Evolutionary conservation across 2,888 invertebrate genomes (phyloP), one percentile per base, ranked within the genome.

Genomic region (Nycteola revayana): DNA sequence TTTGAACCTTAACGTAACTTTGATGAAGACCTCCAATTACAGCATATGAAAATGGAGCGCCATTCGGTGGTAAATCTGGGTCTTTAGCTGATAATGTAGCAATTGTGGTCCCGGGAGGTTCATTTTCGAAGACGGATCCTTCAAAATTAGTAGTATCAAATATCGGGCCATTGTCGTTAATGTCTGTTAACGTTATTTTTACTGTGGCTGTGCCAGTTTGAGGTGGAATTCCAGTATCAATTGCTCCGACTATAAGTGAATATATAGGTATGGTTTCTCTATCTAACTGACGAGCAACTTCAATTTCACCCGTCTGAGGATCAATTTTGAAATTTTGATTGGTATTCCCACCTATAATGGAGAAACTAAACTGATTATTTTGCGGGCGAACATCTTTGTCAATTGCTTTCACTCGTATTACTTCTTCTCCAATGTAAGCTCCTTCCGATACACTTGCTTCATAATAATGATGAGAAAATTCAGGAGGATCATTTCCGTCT

Each of bases 401-500:
- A 0, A 95, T 88, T 0, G 98, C 98, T 68, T 94, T 92, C 0
- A 98, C 96, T 18, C 92, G 91, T 20, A 93, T 75, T 0, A 97
- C 92, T 67, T 92, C 91, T 6, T 94, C 93, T 0, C 96, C 97
- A 6, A 93, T 78, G 0, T 79, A 63, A 0, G 94, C 94, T 9
- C 94, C 95, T 87, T 98, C 98, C 0, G 94, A 93, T 10, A 98
- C 91, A 41, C 91, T 91, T 0, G 94, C 92, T 62, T 94, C 94
- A 71, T 98, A 98, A 9, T 91, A 71, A 28, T 90, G 90, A 60
- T 94, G 92, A n/a, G 94, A 78, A 72, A 98, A 98, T 72, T 96
- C 96, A 0, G 98, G 98, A 0, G 98, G 97, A 85, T 98, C 98
- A 70, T 98, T 98, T 9, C 98, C 98, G 75, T 98, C 98, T 83